Evolutionary conservation across 1,140 invertebrate genomes (phyloP).

Genomic region (Homarus americanus): DNA sequence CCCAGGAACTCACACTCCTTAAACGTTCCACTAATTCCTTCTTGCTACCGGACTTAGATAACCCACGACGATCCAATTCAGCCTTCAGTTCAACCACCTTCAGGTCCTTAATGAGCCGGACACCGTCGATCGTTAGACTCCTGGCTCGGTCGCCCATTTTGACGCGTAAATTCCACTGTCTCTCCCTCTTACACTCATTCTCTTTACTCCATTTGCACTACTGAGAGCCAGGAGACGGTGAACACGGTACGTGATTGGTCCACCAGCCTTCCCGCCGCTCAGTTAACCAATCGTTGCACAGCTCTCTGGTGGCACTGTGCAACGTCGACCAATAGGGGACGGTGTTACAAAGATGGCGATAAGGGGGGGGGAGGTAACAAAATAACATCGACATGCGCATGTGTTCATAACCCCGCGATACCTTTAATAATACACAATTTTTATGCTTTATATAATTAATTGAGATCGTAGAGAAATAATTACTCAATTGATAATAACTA

Average conservation of each 20-base stretch:
- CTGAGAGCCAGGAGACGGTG: constrained; percentile 70
- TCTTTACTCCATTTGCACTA: constrained; percentile 72
- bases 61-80: constrained; percentile 81
- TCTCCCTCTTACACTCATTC: constrained; percentile 57
- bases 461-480: too few species aligned
- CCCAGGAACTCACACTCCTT: constrained; percentile 75
- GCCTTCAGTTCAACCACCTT: constrained; percentile 81
- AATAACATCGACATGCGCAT: constrained; percentile 11
- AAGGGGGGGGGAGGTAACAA: constrained; percentile 34
- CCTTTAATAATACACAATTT: not conserved
- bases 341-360: constrained; percentile 14
- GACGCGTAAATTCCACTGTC: constrained; percentile 64
- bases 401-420: not conserved
- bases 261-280: constrained; percentile 54
- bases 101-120: constrained; percentile 75
- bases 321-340: constrained; percentile 30
- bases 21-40: constrained; percentile 81
- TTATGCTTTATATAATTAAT: too few species aligned
- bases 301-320: constrained; percentile 61
- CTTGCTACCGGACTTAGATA: constrained; percentile 82
- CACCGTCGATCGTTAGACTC: constrained; percentile 67
- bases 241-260: constrained; percentile 67
- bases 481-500: too few species aligned
- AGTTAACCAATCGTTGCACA: constrained; percentile 34
- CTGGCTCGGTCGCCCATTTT: constrained; percentile 71